Evolutionary conservation across 2,797 vertebrate genomes (phyloP).

Genomic region (Eleutherodactylus coqui): DNA sequence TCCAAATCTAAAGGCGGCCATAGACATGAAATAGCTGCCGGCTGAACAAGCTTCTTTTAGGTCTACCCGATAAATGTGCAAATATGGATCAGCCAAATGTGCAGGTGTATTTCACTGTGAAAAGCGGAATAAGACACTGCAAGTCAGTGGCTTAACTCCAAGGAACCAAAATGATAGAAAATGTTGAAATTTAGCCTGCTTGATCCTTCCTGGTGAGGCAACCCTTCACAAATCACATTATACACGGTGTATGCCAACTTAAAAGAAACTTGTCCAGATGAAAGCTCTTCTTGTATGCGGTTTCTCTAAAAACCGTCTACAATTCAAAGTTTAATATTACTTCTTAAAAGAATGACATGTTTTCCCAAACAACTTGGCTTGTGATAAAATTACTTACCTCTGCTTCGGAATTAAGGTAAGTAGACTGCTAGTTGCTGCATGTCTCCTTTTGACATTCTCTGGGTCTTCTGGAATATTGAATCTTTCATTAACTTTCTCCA

Average conservation of each 20-base stretch:
- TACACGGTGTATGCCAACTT: not conserved
- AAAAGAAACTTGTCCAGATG: not conserved
- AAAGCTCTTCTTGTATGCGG: not conserved
- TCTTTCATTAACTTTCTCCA: conserved; percentile 83
- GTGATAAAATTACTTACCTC: conserved; percentile 71
- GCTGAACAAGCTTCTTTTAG: not conserved
- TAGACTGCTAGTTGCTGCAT: conserved; percentile 50
- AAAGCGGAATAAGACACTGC: not conserved
- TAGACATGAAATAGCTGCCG: too few relatives aligned
- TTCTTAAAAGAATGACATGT: not conserved
- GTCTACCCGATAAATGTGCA: not conserved
- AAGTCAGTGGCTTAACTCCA: not conserved
- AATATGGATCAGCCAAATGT: not conserved
- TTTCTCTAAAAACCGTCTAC: not conserved
- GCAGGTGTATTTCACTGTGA: not conserved
- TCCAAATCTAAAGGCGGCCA: too few relatives aligned
- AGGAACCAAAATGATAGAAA: not conserved
- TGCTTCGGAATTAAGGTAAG: conserved; percentile 68
- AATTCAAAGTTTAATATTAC: not conserved
- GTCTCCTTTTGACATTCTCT: conserved; percentile 50
- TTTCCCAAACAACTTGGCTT: not conserved
- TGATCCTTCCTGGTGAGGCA: not conserved
- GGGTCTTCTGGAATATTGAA: conserved; percentile 77
- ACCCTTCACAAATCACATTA: not conserved
- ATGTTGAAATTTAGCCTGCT: not conserved